These are phyloP conservation scores for Brenthis daphne DNA, from an alignment of 2,888 invertebrate species.

Conservation along the genomic window DNA sequence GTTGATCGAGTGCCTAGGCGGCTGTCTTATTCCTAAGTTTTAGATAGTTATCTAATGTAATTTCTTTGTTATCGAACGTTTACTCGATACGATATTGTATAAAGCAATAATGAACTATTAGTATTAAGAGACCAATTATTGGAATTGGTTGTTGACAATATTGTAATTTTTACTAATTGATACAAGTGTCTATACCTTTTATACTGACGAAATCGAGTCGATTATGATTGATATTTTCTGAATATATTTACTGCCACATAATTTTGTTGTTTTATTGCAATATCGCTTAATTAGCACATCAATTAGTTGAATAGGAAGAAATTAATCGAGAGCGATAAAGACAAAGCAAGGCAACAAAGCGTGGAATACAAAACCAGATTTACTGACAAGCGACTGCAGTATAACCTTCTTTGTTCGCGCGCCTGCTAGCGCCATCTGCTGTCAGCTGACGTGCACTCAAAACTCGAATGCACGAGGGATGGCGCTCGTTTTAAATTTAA, in stretches of 20 bases:
- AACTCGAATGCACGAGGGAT: constrained; percentile 13
- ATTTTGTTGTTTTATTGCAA: constrained; percentile 48
- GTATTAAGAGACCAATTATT: constrained; percentile 71
- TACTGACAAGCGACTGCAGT: constrained; percentile 7
- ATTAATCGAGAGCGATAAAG: constrained; percentile 18
- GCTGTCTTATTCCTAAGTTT: constrained; percentile 66
- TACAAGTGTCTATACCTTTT: constrained; percentile 66
- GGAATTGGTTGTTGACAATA: constrained; percentile 71
- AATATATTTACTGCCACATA: constrained; percentile 81
- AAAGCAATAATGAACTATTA: constrained; percentile 78
- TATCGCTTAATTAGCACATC: constrained; percentile 1
- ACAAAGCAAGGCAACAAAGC: constrained; percentile 21
- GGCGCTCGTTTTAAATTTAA: constrained; percentile 6
- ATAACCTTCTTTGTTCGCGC: constrained; percentile 17
- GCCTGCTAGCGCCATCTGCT: constrained; percentile 34
- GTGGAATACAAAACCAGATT: constrained; percentile 22
- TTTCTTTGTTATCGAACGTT: constrained; percentile 71
- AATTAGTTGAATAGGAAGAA: constrained; percentile 12
- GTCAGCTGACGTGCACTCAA: not conserved
- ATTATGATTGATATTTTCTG: constrained; percentile 79
- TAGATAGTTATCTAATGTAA: constrained; percentile 64
- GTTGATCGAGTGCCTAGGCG: constrained; percentile 71
- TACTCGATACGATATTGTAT: constrained; percentile 78
- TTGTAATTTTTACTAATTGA: constrained; percentile 64
- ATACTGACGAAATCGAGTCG: constrained; percentile 72